Evolutionary conservation across 92 coral and sea anemone genomes (phyloP), one percentile per base, ranked within the genome.

Genomic region (Metridium senile): DNA sequence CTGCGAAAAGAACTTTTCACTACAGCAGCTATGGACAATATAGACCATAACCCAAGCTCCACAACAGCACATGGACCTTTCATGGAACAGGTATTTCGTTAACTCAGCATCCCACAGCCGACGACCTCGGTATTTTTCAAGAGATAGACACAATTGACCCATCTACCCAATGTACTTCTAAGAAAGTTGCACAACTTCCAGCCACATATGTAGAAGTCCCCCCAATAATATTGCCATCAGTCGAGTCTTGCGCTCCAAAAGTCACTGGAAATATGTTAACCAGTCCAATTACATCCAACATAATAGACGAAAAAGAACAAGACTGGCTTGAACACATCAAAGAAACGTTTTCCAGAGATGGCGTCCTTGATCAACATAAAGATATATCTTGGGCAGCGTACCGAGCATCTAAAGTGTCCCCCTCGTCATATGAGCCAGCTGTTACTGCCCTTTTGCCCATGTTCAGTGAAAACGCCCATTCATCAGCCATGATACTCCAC

Each of bases 31-130:
- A 78, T 83, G 19, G 89, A 90, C 28, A 85, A 89, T 80, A 82
- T 85, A 0, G 85, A 81, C 71, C 93, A 89, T 78, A 89, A 85
- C 33, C 91, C 87, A n/a, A 86, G 94, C 62, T 79, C 94, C 26
- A 90, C 94, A 1, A 86, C 68, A 68, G 32, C 91, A 7, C 74
- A 0, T 84, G 80, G 65, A 64, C 94, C 18, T 86, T 79, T 57
- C 91, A 90, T n/a, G 87, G 89, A 10, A 89, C 85, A 9, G 93
- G 87, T 9, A 76, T 85, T 45, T 85, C 89, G 9, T 33, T 90
- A 65, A 90, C 81, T 27, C 94, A 86, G 75, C 91, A 90, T 75
- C 91, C 87, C 6, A 82, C 84, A 19, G 43, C 51, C 2, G 82
- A 86, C 10, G 72, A 79, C 16, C 62, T 78, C 22, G 91, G 94